A percentile compares a stretch with the other conserved stretches of the same genome.
Evolutionary conservation across 2,113 vertebrate species (phyloP).

Genomic region (Eptatretus burgeri): DNA sequence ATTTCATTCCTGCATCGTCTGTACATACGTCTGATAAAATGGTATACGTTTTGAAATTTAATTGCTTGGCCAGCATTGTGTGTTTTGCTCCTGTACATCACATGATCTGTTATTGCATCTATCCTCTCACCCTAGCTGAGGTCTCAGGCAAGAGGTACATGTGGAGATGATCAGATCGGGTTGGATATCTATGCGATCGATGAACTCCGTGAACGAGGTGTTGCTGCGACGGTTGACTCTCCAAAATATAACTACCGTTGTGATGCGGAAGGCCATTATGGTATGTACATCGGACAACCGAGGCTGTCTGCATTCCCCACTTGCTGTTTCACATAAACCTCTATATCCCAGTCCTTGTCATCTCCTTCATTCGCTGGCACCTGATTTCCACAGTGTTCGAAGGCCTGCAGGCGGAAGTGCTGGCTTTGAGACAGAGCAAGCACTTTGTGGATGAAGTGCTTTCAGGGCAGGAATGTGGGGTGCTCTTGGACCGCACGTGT

Average conservation of each 20-base stretch:
- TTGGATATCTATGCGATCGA: constrained; percentile 91
- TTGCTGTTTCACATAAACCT: no score
- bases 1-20: no score
- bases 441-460: constrained; percentile 43
- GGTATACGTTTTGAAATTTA: no score
- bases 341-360: no score
- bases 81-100: no score
- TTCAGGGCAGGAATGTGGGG: constrained; percentile 64
- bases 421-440: constrained; percentile 54
- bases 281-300: constrained; percentile 16
- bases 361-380: no score
- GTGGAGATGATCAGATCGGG: constrained; percentile 62
- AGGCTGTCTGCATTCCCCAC: not conserved
- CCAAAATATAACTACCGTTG: constrained; percentile 44
- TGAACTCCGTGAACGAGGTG: constrained; percentile 37
- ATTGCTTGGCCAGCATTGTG: no score
- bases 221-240: constrained; percentile 39
- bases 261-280: constrained; percentile 20
- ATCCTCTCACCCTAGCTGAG: constrained; percentile 27
- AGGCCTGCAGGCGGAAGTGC: constrained; percentile 28
- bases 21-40: no score
- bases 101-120: not conserved
- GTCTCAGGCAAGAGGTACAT: constrained; percentile 65
- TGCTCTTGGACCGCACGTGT: constrained; percentile 55
- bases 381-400: constrained; percentile 25